Base-by-base conservation (phyloP, 1,140 invertebrate genomes). In the Physella acuta region DNA sequence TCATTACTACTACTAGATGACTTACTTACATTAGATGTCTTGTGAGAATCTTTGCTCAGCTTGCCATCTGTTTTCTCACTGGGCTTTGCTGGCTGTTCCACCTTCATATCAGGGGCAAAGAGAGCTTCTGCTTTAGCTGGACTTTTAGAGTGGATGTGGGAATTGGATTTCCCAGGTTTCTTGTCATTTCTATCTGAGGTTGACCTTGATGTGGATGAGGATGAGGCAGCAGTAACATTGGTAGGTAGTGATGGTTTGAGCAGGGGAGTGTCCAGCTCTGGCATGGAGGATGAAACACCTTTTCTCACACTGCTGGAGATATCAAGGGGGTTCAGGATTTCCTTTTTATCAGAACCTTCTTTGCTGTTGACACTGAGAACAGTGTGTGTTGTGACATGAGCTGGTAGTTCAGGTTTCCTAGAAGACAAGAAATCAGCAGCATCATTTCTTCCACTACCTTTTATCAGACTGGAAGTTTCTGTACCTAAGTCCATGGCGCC, bases 101-200 rank as follows among this genome's bases (percentile, higher is more conserved):
- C 55, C 60, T 73, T 73, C 30, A 70, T 58, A 53, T 73, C 71
- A 16, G 71, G 71, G 16, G 71, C 68, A 65, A 73, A 73, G 11
- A 73, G 39, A 30, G 71, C 59, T 20, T 73, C 71, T 51, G 61
- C 26, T 63, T 61, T 67, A 39, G 49, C 55, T n/a, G 59, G n/a
- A 26, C 58, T 72, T 17, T 72, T 69, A 36, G 53, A 66, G 26
- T 58, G 30, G 24, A 16, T 39, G 26, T 69, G 70, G 17, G 72
- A 53, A 17, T 44, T 71, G 16, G 30, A 4, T 37, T 61, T 64
- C 26, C 56, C 36, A 24, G 67, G n/a, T 30, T 64, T 63, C n/a
- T 63, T 70, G 1, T 63, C 60, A 39, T 2, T 56, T 58, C 26
- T 64, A 44, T 61, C 65, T 17, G 33, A 26, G 8, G 39, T 39